These are phyloP conservation scores for Nautilus pompilius DNA, from an alignment of 1,140 invertebrate species.

Conservation along the genomic window DNA sequence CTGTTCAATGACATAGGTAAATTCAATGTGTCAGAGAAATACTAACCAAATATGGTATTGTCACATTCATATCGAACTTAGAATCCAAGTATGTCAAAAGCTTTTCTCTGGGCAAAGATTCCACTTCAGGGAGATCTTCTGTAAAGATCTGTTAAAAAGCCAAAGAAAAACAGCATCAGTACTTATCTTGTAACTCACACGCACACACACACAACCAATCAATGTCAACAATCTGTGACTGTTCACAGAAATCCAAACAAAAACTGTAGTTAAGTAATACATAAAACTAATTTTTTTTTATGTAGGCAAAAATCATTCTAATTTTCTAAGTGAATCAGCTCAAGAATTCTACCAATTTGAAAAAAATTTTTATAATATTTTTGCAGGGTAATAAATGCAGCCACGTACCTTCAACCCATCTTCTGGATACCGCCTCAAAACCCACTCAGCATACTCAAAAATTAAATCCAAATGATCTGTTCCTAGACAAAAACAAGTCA, in stretches of 20 bases:
- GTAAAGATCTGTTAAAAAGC: conserved; percentile 77
- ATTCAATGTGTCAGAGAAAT: background rate
- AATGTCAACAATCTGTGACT: too few relatives aligned
- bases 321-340: background rate
- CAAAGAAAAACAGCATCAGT: too few relatives aligned
- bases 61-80: conserved; percentile 70
- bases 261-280: too few relatives aligned
- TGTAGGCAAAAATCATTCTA: too few relatives aligned
- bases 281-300: too few relatives aligned
- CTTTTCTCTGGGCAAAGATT: conserved; percentile 80
- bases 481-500: conserved; percentile 58
- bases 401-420: conserved; percentile 72
- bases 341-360: background rate
- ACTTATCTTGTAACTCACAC: too few relatives aligned
- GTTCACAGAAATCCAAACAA: too few relatives aligned
- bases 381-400: too few relatives aligned
- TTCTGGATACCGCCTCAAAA: conserved; percentile 79
- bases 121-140: conserved; percentile 85
- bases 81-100: conserved; percentile 84
- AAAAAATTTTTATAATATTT: too few relatives aligned
- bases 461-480: conserved; percentile 84
- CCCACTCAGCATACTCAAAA: conserved; percentile 92
- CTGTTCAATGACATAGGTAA: too few relatives aligned
- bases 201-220: too few relatives aligned
- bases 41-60: conserved; percentile 81